These are phyloP conservation scores for Lasioglossum pauxillum DNA, from an alignment of 2,888 invertebrate genomes.

Conservation along the genomic window DNA sequence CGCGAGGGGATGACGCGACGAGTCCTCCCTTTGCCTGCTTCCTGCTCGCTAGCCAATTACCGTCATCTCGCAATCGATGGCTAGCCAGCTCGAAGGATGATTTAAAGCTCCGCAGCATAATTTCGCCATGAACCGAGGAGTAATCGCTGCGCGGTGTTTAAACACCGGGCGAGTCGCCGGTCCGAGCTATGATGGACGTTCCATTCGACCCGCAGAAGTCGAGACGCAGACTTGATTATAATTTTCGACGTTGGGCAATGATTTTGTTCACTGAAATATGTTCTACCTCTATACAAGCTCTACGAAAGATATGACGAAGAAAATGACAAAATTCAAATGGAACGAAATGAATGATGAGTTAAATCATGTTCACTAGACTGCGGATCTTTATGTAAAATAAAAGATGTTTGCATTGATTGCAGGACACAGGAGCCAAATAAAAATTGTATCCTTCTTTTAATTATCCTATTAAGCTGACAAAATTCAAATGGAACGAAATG, in stretches of 20 bases:
- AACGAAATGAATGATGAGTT: too few species aligned
- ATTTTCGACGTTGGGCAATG: neutral
- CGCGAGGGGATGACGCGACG: neutral
- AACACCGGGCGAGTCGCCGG: neutral
- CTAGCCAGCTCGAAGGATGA: slow-evolving; percentile 9
- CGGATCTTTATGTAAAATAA: too few species aligned
- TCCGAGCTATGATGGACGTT: neutral
- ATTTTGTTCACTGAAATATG: neutral
- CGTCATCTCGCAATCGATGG: slow-evolving; percentile 20
- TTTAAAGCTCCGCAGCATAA: slow-evolving; percentile 10
- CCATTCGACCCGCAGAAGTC: neutral
- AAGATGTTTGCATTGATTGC: too few species aligned
- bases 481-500: too few species aligned
- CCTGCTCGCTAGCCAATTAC: slow-evolving; percentile 20
- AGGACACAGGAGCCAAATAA: too few species aligned
- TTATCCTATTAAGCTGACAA: too few species aligned
- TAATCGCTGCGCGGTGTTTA: neutral
- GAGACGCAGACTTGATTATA: neutral
- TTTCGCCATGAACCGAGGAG: slow-evolving; percentile 6
- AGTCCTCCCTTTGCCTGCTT: slow-evolving; percentile 18
- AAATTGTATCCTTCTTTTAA: too few species aligned
- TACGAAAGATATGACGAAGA: too few species aligned
- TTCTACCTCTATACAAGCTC: too few species aligned
- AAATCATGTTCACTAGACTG: too few species aligned
- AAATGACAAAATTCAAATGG: too few species aligned